Percentiles rank a stretch among this genome's conserved stretches.
Conservation (phyloP, 2,888 invertebrate species). For the Plutella xylostella region DNA sequence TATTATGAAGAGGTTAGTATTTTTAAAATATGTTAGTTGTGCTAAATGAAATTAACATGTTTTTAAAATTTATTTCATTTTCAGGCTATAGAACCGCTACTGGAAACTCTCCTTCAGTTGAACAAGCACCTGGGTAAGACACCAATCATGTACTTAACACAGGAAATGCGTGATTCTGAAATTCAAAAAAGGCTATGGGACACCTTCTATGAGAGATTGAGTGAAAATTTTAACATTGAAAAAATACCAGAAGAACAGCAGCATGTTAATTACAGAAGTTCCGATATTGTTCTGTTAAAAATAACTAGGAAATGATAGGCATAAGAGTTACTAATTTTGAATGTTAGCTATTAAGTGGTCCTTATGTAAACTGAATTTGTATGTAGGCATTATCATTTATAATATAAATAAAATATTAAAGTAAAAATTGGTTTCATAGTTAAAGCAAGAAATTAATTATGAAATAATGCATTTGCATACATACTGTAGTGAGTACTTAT, state of each 20-base stretch:
- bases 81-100: constrained; percentile 70
- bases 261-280: constrained; percentile 71
- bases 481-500: too few species aligned
- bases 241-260: constrained; percentile 70
- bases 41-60: background rate
- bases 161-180: constrained; percentile 76
- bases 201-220: constrained; percentile 43
- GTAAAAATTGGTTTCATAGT: too few species aligned
- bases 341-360: constrained; percentile 21
- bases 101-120: constrained; percentile 66
- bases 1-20: constrained; percentile 68
- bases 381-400: background rate
- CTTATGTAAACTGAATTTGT: background rate
- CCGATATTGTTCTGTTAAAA: constrained; percentile 72
- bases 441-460: too few species aligned
- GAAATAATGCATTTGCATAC: too few species aligned
- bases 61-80: constrained; percentile 25
- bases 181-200: constrained; percentile 50
- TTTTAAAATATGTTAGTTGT: background rate
- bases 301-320: constrained; percentile 42
- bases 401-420: background rate
- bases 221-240: constrained; percentile 38
- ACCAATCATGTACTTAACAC: constrained; percentile 72
- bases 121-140: constrained; percentile 48
- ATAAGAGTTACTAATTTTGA: too few species aligned